Evolutionary conservation across 2,797 vertebrate genomes (phyloP).

Genomic region (Danio kyathit): DNA sequence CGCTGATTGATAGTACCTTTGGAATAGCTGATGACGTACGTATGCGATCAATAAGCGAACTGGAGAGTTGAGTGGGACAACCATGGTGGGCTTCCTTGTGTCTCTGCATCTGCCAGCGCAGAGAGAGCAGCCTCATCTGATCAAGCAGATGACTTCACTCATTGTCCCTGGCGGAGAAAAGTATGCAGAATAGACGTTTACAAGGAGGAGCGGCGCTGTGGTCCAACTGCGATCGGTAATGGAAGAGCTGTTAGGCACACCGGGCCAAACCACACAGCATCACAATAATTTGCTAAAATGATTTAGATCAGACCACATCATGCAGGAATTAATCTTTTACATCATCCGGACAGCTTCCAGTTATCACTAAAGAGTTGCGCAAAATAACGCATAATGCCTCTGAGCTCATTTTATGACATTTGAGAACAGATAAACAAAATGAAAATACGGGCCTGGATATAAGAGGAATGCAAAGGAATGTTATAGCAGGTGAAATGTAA

Average conservation of each 20-base stretch:
- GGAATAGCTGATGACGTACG: slow-evolving; percentile 54
- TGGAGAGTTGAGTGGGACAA: slow-evolving; percentile 44
- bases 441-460: slow-evolving; percentile 56
- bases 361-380: slow-evolving; percentile 54
- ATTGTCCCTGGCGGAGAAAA: slow-evolving; percentile 35
- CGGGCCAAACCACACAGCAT: slow-evolving; percentile 57
- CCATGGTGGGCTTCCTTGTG: slow-evolving; percentile 52
- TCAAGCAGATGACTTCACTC: slow-evolving; percentile 46
- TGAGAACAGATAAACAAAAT: slow-evolving; percentile 67
- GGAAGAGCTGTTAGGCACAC: slow-evolving; percentile 57
- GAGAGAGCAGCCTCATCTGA: slow-evolving; percentile 51
- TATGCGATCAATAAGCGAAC: slow-evolving; percentile 57
- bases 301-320: slow-evolving; percentile 63
- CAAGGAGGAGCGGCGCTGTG: slow-evolving; percentile 29
- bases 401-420: slow-evolving; percentile 56
- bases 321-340: slow-evolving; percentile 64
- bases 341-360: slow-evolving; percentile 55
- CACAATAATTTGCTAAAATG: slow-evolving; percentile 63
- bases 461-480: too few relatives aligned
- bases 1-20: slow-evolving; percentile 59
- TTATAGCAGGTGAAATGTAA: too few relatives aligned
- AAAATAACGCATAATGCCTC: slow-evolving; percentile 58
- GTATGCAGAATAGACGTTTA: slow-evolving; percentile 40
- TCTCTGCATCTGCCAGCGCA: slow-evolving; percentile 50
- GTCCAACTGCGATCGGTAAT: slow-evolving; percentile 58